Percentiles rank a stretch among this genome's conserved stretches.
phyloP scores from a whole-genome alignment of 2,888 invertebrate genomes.

The Monochamus alternatus region DNA sequence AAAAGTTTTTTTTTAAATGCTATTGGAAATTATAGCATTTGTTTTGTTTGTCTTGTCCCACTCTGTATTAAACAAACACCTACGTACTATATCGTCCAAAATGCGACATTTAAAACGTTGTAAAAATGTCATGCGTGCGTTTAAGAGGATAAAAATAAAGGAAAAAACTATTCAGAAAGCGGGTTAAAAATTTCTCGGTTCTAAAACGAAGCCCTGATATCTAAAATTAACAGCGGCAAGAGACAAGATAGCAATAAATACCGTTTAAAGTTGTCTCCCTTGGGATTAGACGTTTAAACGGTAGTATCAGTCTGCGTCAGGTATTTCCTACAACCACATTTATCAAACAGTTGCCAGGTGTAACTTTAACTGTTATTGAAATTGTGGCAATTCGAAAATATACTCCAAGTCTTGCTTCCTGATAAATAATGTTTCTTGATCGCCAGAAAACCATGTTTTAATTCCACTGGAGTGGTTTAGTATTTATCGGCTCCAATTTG shows the following conservation, averaged over 20 bases:
- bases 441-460: no score
- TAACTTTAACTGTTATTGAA: not conserved
- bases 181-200: no score
- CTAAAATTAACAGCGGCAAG: not conserved
- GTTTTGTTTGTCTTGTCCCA: no score
- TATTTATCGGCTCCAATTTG: no score
- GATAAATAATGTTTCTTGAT: not conserved
- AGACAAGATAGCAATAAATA: constrained; percentile 1
- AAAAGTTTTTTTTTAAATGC: no score
- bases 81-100: not conserved
- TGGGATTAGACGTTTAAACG: not conserved
- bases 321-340: not conserved
- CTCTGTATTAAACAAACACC: no score
- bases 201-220: not conserved
- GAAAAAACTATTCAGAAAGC: no score
- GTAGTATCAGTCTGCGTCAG: not conserved
- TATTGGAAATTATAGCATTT: no score
- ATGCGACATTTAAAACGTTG: not conserved
- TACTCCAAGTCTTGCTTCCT: not conserved
- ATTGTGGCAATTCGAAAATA: not conserved
- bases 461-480: no score
- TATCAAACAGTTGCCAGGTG: not conserved
- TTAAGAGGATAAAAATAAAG: no score
- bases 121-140: no score
- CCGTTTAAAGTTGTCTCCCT: constrained; percentile 2